A percentile compares a stretch with the other conserved stretches of the same genome.
These are phyloP conservation scores for Meandrusa payeni DNA, from an alignment of 2,888 invertebrate species.

Conservation along the genomic window DNA sequence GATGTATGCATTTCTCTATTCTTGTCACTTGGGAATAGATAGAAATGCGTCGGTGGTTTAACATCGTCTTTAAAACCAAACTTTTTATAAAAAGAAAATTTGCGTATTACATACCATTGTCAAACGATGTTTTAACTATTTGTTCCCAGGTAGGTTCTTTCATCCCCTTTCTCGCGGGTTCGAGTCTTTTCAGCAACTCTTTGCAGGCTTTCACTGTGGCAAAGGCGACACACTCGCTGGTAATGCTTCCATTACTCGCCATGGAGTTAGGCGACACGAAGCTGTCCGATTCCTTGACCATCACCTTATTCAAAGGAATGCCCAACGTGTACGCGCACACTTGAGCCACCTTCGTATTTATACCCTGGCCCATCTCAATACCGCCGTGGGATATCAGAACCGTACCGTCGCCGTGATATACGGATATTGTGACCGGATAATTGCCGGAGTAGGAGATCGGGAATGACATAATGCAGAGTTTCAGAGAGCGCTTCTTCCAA, in stretches of 20 bases:
- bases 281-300: constrained; percentile 84
- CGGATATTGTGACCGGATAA: constrained; percentile 81
- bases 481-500: constrained; percentile 87
- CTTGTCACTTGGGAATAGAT: no score
- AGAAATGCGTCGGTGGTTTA: no score
- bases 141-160: constrained; percentile 74
- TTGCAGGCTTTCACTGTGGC: constrained; percentile 78
- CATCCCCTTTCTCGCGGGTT: constrained; percentile 57
- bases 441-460: constrained; percentile 75
- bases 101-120: constrained; percentile 55
- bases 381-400: constrained; percentile 85
- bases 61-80: no score
- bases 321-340: constrained; percentile 85
- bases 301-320: constrained; percentile 80
- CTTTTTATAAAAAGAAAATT: no score
- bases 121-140: constrained; percentile 69
- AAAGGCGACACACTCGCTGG: constrained; percentile 85
- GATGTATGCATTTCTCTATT: no score
- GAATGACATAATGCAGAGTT: constrained; percentile 84
- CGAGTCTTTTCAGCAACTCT: constrained; percentile 63
- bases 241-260: constrained; percentile 85
- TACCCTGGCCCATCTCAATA: constrained; percentile 89
- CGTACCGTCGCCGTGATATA: constrained; percentile 85
- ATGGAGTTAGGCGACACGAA: constrained; percentile 84
- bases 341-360: constrained; percentile 85